Evolutionary conservation across 1,140 invertebrate species (phyloP).

Genomic region (Cherax quadricarinatus): DNA sequence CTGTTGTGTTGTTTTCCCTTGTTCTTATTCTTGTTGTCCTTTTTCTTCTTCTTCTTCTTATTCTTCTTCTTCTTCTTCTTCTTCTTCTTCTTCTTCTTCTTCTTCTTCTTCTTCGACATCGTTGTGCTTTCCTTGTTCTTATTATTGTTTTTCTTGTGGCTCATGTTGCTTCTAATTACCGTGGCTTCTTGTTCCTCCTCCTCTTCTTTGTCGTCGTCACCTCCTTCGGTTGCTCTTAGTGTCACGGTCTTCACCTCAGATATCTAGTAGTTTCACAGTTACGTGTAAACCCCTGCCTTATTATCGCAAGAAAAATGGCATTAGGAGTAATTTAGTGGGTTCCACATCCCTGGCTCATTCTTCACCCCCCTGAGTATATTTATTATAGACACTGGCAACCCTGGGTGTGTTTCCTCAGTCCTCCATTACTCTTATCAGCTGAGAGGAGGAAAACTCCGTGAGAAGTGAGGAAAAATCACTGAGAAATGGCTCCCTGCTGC

Average conservation of each 20-base stretch:
- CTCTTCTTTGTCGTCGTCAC: too few relatives aligned
- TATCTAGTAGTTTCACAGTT: too few relatives aligned
- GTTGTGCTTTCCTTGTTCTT: too few relatives aligned
- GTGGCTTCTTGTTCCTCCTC: too few relatives aligned
- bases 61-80: background rate
- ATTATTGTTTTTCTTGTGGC: too few relatives aligned
- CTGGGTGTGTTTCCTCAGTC: constrained; percentile 41
- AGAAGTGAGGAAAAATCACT: constrained; percentile 65
- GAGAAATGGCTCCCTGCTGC: constrained; percentile 63
- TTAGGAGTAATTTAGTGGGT: constrained; percentile 19
- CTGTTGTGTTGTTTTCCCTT: background rate
- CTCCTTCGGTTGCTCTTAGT: too few relatives aligned
- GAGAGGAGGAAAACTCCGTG: constrained; percentile 60
- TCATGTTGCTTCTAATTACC: too few relatives aligned
- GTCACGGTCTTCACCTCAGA: too few relatives aligned
- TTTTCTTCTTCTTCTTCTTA: background rate
- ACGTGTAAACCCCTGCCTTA: background rate
- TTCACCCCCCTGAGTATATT: constrained; percentile 35
- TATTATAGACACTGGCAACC: constrained; percentile 53
- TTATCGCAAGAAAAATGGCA: background rate
- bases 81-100: background rate
- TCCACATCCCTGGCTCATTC: constrained; percentile 1
- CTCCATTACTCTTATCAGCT: constrained; percentile 67
- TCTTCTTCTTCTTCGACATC: too few relatives aligned
- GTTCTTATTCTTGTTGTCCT: too few relatives aligned